Base-by-base conservation (phyloP, 1,140 invertebrate genomes). In the Calliphora vicina region DNA sequence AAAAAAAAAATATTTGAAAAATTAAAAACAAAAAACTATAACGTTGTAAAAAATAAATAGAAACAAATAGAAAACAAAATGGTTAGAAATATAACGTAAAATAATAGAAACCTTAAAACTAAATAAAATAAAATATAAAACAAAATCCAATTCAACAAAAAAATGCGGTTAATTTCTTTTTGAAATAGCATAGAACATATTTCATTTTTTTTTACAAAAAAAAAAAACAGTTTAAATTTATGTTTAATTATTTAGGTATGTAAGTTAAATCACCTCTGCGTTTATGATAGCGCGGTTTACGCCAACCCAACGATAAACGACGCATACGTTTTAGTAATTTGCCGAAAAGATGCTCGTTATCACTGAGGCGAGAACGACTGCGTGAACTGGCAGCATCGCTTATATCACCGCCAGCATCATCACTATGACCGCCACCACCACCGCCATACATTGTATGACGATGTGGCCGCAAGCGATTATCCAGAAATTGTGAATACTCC, bases 271-370 rank as follows among this genome's bases (percentile, higher is more conserved):
- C 89, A 90, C 89, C 89, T 90, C 89, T 88, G 80, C 88, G 88
- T 86, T 88, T 88, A 83, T 90, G 87, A 84, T 89, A 86, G 80
- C 89, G 88, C 45, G 87, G 87, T 80, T 89, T 90, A 15, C 89
- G 89, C 89, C 89, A 90, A 42, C 87, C 88, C 23, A 88, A 86
- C 26, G 89, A 88, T 26, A 90, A 84, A 43, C 88, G 85, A 10
- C 89, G 88, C 78, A 90, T 87, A 5, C 88, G 87, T 12, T 87
- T 87, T 29, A 90, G 73, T 80, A 90, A 81, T 12, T 88, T 84
- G 9, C 88, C 87, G 5, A 90, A 85, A 17, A 89, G 85, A 71
- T 90, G 89, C 13, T 89, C 88, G 81, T 86, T 88, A 84, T 87
- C 85, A 23, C 85, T 85, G 82, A 85, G 72, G 83, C 87, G 83